Evolutionary conservation across 2,888 invertebrate species (phyloP), one percentile per base, ranked within the genome.

Genomic region (Andrena camellia): DNA sequence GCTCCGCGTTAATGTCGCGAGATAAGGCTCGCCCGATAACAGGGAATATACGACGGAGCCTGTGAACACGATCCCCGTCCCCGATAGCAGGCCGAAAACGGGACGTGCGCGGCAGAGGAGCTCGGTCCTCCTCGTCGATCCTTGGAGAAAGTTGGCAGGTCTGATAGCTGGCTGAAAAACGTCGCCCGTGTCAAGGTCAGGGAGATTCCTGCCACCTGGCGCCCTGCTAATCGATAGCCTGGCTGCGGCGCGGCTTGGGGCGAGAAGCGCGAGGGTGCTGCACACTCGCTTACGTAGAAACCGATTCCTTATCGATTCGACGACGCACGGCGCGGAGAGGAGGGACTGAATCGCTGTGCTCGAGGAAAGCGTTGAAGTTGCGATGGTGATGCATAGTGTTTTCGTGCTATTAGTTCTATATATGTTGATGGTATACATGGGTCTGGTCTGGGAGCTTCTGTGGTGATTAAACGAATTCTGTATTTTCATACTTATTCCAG

Each of bases 211-310:
- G 33, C 31, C 73, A 81, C 63, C 75, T 50, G 71, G 70, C 23
- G 68, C 69, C 20, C 63, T 23, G 72, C 57, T 86, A 84, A 86
- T 87, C 86, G 82, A 87, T 88, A 86, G 31, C 42, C 13, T 13
- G 42, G 17, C 42, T 42, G 42, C 29, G 35, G 60, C 54, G 60
- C 67, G 10, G 31, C 63, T 33, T 29, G 62, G 64, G 7, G 54
- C 57, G 73, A 42, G 63, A 2, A 60, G 76, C 57, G n/a, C 66
- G 20, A 23, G 8, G 59, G 33, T n/a, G 54, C 69, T 29, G 20
- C 64, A 67, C 17, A 33, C 48, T 59, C 23, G 31, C n/a, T 52
- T 59, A 17, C 42, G 0, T 42, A 35, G 26, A 31, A 63, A 26
- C n/a, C 20, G 52, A 67, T 76, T 70, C 66, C 67, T 78, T 74